Conservation (phyloP, 2,797 vertebrate species). For the Phalanger gymnotis region DNA sequence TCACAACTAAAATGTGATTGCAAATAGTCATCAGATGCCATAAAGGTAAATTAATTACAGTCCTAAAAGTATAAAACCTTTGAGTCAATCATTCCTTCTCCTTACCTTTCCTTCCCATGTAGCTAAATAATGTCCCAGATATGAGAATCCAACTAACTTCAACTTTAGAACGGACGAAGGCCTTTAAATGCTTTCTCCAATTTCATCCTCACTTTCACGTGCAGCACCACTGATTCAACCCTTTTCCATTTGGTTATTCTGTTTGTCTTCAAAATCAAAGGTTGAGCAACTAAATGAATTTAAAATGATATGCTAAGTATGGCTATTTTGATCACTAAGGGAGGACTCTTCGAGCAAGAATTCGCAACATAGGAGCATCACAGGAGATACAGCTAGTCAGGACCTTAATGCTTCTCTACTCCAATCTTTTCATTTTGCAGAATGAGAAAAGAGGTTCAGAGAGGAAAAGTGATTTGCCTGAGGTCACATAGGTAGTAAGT, state of each 20-base stretch:
- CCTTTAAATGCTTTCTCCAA: neutral
- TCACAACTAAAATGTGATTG: constrained; percentile 49
- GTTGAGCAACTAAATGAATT: neutral
- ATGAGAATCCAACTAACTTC: constrained; percentile 6
- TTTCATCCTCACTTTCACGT: neutral
- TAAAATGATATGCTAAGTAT: neutral
- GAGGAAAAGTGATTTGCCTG: neutral
- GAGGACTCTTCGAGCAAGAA: neutral
- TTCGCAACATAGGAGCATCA: neutral
- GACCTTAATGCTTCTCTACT: neutral
- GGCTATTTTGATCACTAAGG: neutral
- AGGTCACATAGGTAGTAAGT: neutral
- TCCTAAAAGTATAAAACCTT: constrained; percentile 24
- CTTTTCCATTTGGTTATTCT: neutral
- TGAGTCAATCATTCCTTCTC: neutral
- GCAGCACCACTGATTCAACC: neutral
- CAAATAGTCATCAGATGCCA: neutral
- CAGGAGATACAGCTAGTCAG: neutral
- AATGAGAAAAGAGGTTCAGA: neutral
- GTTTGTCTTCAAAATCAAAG: constrained; percentile 5
- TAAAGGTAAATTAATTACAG: constrained; percentile 30
- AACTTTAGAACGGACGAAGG: neutral
- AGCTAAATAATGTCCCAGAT: neutral
- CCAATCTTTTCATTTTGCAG: neutral
- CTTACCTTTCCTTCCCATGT: neutral